phyloP scores from a whole-genome alignment of 2,113 vertebrate genomes.

The Eira barbara region DNA sequence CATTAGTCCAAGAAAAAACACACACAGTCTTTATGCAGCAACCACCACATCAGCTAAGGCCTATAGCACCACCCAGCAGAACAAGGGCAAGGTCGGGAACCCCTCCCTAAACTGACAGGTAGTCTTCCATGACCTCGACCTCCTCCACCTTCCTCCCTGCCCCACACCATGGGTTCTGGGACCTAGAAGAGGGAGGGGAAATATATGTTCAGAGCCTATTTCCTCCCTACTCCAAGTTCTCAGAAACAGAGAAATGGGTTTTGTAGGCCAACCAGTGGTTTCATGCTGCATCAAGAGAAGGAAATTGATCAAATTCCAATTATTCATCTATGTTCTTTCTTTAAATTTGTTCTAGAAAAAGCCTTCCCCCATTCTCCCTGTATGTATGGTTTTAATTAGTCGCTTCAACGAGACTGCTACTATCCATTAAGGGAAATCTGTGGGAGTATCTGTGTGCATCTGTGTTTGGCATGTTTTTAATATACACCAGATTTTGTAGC shows the following conservation, averaged over 20 bases:
- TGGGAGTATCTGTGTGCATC: background rate
- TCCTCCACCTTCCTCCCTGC: background rate
- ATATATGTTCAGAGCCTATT: background rate
- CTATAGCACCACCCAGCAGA: background rate
- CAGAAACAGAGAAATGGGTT: background rate
- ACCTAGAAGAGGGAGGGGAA: background rate
- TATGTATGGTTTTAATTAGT: background rate
- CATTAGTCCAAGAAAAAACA: background rate
- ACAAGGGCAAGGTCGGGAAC: background rate
- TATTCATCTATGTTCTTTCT: background rate
- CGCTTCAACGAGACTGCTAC: background rate
- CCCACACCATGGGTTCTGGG: background rate
- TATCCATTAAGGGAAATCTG: background rate
- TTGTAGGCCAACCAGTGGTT: background rate
- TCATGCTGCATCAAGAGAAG: background rate
- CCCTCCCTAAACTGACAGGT: background rate
- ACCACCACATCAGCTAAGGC: background rate
- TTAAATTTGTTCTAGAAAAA: background rate
- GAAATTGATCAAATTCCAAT: background rate
- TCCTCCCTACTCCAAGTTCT: background rate
- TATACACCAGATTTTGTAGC: background rate
- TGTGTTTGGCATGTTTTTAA: background rate
- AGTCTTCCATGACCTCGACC: background rate
- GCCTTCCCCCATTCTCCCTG: background rate
- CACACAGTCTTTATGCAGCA: background rate